phyloP scores from a whole-genome alignment of 1,140 invertebrate genomes.

The Chironomus tepperi region DNA sequence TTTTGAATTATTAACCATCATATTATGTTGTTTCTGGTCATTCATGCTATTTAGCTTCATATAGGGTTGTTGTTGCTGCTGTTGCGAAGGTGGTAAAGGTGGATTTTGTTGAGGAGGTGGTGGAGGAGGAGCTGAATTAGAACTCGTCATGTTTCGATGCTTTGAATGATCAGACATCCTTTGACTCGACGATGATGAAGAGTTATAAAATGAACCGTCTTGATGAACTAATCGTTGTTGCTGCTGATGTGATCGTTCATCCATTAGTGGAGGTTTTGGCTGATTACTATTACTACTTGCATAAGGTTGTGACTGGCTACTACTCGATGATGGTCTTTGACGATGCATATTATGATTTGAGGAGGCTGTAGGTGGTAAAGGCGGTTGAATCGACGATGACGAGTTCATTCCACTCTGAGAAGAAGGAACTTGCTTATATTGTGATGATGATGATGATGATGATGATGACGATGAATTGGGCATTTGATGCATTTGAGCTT shows the following conservation, averaged over 20 bases:
- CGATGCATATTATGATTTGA: neutral
- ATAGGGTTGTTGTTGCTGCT: conserved; percentile 27
- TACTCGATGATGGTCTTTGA: neutral
- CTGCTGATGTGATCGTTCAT: neutral
- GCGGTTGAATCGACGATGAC: neutral
- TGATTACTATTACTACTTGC: neutral
- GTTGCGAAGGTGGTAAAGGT: conserved; percentile 24
- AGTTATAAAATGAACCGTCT: neutral
- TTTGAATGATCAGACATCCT: conserved; percentile 28
- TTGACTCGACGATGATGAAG: conserved; percentile 26
- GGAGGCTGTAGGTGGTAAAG: neutral
- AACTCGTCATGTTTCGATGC: conserved; percentile 26
- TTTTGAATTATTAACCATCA: neutral
- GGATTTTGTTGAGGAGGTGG: conserved; percentile 25
- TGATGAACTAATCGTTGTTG: neutral
- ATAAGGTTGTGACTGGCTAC: neutral
- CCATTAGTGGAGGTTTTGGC: neutral
- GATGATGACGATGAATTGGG: neutral
- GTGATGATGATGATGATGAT: too few species aligned
- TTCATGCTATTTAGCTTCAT: neutral
- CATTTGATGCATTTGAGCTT: conserved; percentile 7
- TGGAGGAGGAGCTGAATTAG: conserved; percentile 24
- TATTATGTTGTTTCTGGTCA: neutral
- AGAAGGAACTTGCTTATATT: conserved; percentile 2
- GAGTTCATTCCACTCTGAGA: neutral